These are phyloP conservation scores for Liasis olivaceus DNA, from an alignment of 2,797 vertebrate species.

Conservation along the genomic window DNA sequence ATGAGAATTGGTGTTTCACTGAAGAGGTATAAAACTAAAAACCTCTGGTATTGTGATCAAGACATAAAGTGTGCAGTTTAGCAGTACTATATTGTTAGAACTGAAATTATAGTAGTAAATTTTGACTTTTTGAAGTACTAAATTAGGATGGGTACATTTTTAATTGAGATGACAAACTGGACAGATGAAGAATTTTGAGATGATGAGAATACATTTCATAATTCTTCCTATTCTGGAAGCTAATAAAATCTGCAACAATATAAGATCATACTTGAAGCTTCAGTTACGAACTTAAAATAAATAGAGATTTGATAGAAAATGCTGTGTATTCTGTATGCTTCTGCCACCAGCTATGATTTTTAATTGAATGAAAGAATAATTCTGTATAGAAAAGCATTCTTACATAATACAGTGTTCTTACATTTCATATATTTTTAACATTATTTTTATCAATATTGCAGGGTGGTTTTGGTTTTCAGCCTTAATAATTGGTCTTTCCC, in stretches of 20 bases:
- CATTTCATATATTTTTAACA: too few relatives aligned
- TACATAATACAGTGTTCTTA: too few relatives aligned
- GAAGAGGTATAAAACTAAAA: not conserved
- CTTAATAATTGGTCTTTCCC: slow-evolving; percentile 1
- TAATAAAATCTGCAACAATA: not conserved
- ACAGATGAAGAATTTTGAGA: not conserved
- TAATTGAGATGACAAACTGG: not conserved
- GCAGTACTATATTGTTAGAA: not conserved
- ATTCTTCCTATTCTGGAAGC: not conserved
- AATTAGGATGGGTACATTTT: not conserved
- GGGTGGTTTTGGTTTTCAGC: not conserved
- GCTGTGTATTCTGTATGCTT: not conserved
- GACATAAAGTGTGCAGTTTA: not conserved
- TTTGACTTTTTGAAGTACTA: not conserved
- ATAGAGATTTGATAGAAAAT: not conserved
- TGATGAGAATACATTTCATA: not conserved
- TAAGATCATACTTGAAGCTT: not conserved
- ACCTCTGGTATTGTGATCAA: not conserved
- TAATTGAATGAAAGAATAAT: not conserved
- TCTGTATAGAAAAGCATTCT: not conserved
- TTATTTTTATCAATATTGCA: too few relatives aligned
- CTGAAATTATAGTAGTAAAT: not conserved
- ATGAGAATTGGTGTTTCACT: not conserved
- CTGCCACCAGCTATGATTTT: not conserved
- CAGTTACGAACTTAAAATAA: not conserved